A percentile compares a stretch with the other conserved stretches of the same genome.
phyloP scores from a whole-genome alignment of 1,140 invertebrate species.

The Choristoneura fumiferana region DNA sequence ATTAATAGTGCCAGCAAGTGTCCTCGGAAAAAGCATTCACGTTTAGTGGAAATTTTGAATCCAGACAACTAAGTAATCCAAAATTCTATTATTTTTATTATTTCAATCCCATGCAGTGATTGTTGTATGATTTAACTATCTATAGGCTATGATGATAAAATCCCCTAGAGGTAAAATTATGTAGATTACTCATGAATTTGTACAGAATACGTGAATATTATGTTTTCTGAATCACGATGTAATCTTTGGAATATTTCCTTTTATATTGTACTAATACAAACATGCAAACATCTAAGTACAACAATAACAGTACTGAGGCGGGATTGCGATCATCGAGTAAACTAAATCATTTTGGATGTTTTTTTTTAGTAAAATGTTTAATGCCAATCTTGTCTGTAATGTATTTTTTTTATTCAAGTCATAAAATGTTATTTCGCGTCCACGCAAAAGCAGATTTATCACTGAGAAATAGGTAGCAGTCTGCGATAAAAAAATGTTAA shows the following conservation, averaged over 20 bases:
- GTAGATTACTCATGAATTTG: neutral
- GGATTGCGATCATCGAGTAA: slow-evolving; percentile 73
- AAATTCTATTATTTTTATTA: too few relatives aligned
- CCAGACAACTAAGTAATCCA: too few relatives aligned
- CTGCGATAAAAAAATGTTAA: slow-evolving; percentile 65
- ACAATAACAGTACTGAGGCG: slow-evolving; percentile 50
- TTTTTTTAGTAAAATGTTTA: slow-evolving; percentile 19
- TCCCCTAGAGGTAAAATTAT: neutral
- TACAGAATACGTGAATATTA: neutral
- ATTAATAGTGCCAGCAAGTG: neutral
- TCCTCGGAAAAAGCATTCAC: neutral
- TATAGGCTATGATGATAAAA: neutral
- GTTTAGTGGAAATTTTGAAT: too few relatives aligned
- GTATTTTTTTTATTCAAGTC: slow-evolving; percentile 19
- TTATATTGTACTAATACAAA: slow-evolving; percentile 35
- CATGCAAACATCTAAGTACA: slow-evolving; percentile 66
- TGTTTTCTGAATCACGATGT: slow-evolving; percentile 1
- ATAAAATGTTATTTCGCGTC: slow-evolving; percentile 25
- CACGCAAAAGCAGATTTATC: slow-evolving; percentile 52
- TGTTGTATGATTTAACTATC: neutral
- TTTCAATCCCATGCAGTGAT: neutral
- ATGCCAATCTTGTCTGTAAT: slow-evolving; percentile 18
- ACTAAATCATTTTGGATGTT: slow-evolving; percentile 27
- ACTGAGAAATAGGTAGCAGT: slow-evolving; percentile 46
- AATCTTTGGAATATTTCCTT: slow-evolving; percentile 25